A percentile compares a stretch with the other conserved stretches of the same genome.
These are phyloP conservation scores for Micronycteris hirsuta DNA, from an alignment of 2,113 vertebrate species.

Conservation along the genomic window DNA sequence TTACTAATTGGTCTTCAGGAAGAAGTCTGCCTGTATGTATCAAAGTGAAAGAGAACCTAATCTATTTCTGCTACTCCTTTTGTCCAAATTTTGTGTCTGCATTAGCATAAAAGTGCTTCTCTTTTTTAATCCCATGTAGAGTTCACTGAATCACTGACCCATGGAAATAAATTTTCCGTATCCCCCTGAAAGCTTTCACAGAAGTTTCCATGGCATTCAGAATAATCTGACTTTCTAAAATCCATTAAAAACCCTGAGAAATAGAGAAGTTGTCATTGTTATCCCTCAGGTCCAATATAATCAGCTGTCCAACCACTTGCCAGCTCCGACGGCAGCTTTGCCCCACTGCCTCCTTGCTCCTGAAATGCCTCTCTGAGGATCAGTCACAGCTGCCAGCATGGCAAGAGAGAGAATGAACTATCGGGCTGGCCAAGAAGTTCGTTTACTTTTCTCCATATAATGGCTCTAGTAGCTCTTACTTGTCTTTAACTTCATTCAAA, in stretches of 20 bases:
- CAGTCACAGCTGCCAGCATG: not conserved
- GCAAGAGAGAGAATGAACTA: not conserved
- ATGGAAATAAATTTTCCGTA: not conserved
- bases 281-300: not conserved
- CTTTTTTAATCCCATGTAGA: not conserved
- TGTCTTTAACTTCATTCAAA: too few species aligned
- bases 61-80: not conserved
- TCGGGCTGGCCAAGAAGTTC: too few species aligned
- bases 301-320: not conserved
- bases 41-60: not conserved
- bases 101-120: not conserved
- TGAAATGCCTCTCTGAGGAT: not conserved
- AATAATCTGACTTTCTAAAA: slow-evolving; percentile 24
- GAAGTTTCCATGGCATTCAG: not conserved
- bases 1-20: not conserved
- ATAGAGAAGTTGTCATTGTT: not conserved
- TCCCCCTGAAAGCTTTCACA: not conserved
- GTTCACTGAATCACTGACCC: not conserved
- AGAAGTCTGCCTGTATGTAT: not conserved
- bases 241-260: not conserved
- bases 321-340: not conserved
- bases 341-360: not conserved
- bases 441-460: too few species aligned
- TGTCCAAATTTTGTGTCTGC: not conserved
- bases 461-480: too few species aligned